A percentile compares a stretch with the other conserved stretches of the same genome.
Evolutionary conservation across 2,113 vertebrate genomes (phyloP).

Genomic region (Panurus biarmicus): DNA sequence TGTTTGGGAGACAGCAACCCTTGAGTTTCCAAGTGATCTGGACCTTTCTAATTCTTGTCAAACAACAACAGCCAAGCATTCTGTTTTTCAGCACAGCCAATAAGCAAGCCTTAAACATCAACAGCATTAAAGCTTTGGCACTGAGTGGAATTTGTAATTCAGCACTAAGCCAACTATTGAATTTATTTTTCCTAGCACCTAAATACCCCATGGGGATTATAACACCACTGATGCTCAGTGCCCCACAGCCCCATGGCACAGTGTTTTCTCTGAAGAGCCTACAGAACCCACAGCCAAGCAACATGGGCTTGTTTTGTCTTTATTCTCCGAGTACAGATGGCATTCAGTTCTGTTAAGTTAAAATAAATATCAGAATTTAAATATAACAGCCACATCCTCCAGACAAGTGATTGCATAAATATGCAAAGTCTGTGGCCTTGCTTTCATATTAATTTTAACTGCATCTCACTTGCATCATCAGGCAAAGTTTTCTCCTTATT

Average conservation of each 20-base stretch:
- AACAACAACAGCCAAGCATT: background rate
- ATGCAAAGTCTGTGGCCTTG: background rate
- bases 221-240: background rate
- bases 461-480: background rate
- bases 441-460: background rate
- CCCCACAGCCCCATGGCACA: background rate
- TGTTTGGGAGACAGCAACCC: background rate
- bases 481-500: background rate
- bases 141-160: background rate
- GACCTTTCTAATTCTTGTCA: background rate
- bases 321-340: conserved; percentile 16
- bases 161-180: background rate
- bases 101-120: background rate
- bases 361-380: conserved; percentile 38
- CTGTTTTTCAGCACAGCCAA: background rate
- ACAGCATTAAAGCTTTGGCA: background rate
- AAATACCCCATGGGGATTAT: background rate
- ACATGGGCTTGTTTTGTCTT: conserved; percentile 11
- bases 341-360: conserved; percentile 1
- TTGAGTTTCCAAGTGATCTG: background rate
- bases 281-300: background rate
- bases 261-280: background rate
- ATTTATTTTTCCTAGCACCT: conserved; percentile 16
- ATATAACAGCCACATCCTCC: conserved; percentile 8
- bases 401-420: conserved; percentile 33